These are phyloP conservation scores for Xylota segnis DNA, from an alignment of 2,888 invertebrate species.

Conservation along the genomic window DNA sequence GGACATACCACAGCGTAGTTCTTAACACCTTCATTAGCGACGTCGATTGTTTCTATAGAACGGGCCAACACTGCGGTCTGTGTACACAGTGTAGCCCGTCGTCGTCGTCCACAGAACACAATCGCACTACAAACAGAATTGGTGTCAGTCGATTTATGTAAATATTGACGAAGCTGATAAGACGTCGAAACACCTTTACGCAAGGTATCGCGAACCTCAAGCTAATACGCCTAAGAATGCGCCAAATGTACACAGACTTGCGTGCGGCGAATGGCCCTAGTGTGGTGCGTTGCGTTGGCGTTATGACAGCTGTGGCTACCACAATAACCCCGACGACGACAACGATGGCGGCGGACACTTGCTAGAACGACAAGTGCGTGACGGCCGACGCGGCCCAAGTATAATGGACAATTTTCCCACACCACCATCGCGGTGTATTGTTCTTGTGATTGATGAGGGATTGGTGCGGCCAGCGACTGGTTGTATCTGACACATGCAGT, in stretches of 20 bases:
- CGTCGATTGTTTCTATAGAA: constrained; percentile 60
- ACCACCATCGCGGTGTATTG: constrained; percentile 67
- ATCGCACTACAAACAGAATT: constrained; percentile 71
- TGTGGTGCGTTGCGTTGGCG: constrained; percentile 58
- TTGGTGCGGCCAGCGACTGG: constrained; percentile 25
- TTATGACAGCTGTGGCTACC: constrained; percentile 69
- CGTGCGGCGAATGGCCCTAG: constrained; percentile 52
- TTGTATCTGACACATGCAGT: constrained; percentile 34
- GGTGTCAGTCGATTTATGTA: constrained; percentile 76
- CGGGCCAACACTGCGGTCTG: constrained; percentile 22
- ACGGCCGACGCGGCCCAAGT: constrained; percentile 53
- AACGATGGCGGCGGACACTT: constrained; percentile 34
- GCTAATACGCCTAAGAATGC: constrained; percentile 71
- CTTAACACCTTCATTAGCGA: constrained; percentile 72
- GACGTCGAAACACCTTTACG: constrained; percentile 58
- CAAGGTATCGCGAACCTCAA: constrained; percentile 72
- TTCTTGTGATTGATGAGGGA: constrained; percentile 72
- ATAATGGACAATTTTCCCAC: constrained; percentile 74
- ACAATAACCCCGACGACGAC: constrained; percentile 31
- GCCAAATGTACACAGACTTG: constrained; percentile 68
- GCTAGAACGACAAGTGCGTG: constrained; percentile 69
- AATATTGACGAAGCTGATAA: constrained; percentile 75
- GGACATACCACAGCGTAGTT: constrained; percentile 65
- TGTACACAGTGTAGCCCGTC: constrained; percentile 27
- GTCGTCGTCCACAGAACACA: constrained; percentile 42